Evolutionary conservation across 2,113 vertebrate species (phyloP).

Genomic region (Oostethus manadensis): DNA sequence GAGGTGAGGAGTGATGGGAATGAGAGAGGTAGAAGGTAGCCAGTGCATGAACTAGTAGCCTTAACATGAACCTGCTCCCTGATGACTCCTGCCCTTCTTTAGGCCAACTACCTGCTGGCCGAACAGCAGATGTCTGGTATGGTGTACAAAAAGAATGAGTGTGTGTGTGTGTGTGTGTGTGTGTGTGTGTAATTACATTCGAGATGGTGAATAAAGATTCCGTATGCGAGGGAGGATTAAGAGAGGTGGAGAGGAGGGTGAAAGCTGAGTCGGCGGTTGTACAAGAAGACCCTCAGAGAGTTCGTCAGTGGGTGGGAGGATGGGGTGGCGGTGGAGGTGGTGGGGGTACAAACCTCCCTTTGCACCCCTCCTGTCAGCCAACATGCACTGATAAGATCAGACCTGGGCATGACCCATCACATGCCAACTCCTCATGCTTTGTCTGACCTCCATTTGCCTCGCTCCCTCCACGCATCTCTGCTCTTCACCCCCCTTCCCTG

Average conservation of each 20-base stretch:
- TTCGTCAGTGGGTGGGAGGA: conserved; percentile 17
- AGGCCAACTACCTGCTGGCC: conserved; percentile 65
- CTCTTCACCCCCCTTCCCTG: conserved; percentile 9
- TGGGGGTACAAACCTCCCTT: conserved; percentile 43
- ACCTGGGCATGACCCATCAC: conserved; percentile 62
- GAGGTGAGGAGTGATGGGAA: conserved; percentile 6
- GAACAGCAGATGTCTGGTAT: conserved; percentile 63
- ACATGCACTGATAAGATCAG: conserved; percentile 56
- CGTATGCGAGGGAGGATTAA: conserved; percentile 49
- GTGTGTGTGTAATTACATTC: conserved; percentile 34
- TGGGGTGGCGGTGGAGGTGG: conserved; percentile 2
- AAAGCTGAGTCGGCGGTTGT: conserved; percentile 37
- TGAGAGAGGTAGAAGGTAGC: conserved; percentile 23
- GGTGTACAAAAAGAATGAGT: conserved; percentile 20
- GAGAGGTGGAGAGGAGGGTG: conserved; percentile 19
- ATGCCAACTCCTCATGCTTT: conserved; percentile 54
- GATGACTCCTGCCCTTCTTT: conserved; percentile 51
- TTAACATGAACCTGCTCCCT: conserved; percentile 62
- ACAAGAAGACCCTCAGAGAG: conserved; percentile 37
- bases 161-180: conserved; percentile 5
- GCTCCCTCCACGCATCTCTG: conserved; percentile 47
- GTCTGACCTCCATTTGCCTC: conserved; percentile 62
- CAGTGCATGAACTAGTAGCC: conserved; percentile 58
- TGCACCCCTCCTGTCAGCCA: conserved; percentile 58
- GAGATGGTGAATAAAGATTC: conserved; percentile 41